A percentile compares a stretch with the other conserved stretches of the same genome.
Conservation (phyloP, 2,888 invertebrate species). For the Siphonodentalium dalli region DNA sequence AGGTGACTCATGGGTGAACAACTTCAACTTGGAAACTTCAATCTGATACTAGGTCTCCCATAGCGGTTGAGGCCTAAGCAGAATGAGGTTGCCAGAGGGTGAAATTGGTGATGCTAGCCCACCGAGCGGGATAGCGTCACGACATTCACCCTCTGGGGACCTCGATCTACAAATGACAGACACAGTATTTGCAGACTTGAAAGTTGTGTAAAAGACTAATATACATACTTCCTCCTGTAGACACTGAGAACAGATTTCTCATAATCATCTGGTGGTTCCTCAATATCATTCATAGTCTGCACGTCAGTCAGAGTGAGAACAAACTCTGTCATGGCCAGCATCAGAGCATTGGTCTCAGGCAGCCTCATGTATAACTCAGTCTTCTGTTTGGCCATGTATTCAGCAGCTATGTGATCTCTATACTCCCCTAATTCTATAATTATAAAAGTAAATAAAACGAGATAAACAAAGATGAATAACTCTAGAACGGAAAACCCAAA, state of each 20-base stretch:
- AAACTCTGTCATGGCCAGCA: slow-evolving; percentile 45
- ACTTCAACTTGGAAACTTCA: too few relatives aligned
- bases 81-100: too few relatives aligned
- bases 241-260: slow-evolving; percentile 30
- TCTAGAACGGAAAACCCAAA: too few relatives aligned
- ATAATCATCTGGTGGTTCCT: slow-evolving; percentile 23
- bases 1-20: too few relatives aligned
- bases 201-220: not conserved
- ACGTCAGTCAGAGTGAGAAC: slow-evolving; percentile 34
- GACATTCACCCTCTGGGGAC: too few relatives aligned
- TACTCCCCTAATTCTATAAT: slow-evolving; percentile 42
- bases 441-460: not conserved
- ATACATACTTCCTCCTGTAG: slow-evolving; percentile 36
- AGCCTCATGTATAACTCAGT: slow-evolving; percentile 41
- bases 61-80: too few relatives aligned
- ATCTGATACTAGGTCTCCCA: too few relatives aligned
- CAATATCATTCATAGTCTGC: slow-evolving; percentile 26
- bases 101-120: too few relatives aligned
- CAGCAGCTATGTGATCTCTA: slow-evolving; percentile 48
- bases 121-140: too few relatives aligned
- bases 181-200: too few relatives aligned
- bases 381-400: slow-evolving; percentile 46
- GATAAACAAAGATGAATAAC: too few relatives aligned
- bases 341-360: slow-evolving; percentile 36
- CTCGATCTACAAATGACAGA: too few relatives aligned